A percentile compares a stretch with the other conserved stretches of the same genome.
phyloP scores from a whole-genome alignment of 2,888 invertebrate species.

The Rhingia campestris region DNA sequence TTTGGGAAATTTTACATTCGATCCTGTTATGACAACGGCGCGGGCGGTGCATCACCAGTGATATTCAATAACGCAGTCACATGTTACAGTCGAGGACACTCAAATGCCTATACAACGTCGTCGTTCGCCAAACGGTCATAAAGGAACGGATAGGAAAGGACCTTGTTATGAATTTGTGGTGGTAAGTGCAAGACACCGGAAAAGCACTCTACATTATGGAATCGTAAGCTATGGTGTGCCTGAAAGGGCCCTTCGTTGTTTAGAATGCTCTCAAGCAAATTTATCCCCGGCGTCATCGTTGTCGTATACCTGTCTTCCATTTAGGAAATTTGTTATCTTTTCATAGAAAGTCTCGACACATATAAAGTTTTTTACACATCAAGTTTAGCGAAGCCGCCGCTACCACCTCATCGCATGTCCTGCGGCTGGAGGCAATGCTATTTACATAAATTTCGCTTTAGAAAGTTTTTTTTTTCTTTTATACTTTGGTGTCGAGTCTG shows the following conservation, averaged over 20 bases:
- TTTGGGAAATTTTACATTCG: conserved; percentile 48
- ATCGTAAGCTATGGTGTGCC: conserved; percentile 23
- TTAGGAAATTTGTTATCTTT: conserved; percentile 55
- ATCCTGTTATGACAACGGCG: conserved; percentile 15
- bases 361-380: conserved; percentile 59
- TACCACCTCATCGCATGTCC: neutral
- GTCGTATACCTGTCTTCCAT: conserved; percentile 24
- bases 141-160: conserved; percentile 14
- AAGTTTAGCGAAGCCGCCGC: conserved; percentile 29
- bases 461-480: conserved; percentile 43
- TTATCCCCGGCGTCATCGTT: neutral
- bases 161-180: no score
- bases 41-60: conserved; percentile 8
- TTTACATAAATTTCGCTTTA: conserved; percentile 68
- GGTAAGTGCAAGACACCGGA: conserved; percentile 45
- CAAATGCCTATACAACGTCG: conserved; percentile 38
- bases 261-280: conserved; percentile 27
- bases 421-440: conserved; percentile 20
- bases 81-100: conserved; percentile 14
- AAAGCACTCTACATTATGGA: conserved; percentile 61
- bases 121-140: conserved; percentile 32
- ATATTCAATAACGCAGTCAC: conserved; percentile 28
- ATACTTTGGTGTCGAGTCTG: conserved; percentile 49
- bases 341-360: conserved; percentile 13
- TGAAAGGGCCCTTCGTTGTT: conserved; percentile 21